Conservation (phyloP, 2,797 vertebrate species). For the Amblyopsis hoosieri region DNA sequence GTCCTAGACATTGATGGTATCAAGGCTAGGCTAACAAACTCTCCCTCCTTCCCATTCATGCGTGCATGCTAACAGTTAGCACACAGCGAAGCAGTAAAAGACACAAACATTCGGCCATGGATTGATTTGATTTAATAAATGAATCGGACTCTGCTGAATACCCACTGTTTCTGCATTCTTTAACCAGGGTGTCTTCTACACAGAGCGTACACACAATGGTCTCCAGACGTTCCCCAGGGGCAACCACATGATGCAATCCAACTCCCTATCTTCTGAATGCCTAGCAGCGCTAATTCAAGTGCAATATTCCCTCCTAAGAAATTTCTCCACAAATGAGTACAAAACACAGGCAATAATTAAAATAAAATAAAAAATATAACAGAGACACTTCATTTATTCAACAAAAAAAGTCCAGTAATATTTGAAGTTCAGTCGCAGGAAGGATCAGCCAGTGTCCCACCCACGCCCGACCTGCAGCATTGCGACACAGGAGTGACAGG, state of each 20-base stretch:
- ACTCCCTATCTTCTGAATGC: constrained; percentile 48
- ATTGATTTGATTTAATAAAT: constrained; percentile 78
- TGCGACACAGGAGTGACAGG: constrained; percentile 35
- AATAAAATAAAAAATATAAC: constrained; percentile 46
- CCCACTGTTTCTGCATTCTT: constrained; percentile 58
- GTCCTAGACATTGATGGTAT: no score
- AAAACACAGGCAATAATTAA: constrained; percentile 58
- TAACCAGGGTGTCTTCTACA: constrained; percentile 51
- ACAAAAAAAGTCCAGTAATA: constrained; percentile 36
- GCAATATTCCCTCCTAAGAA: constrained; percentile 55
- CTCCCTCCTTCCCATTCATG: no score
- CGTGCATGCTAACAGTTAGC: neutral
- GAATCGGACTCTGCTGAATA: constrained; percentile 64
- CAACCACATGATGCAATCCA: constrained; percentile 54
- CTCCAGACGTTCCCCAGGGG: constrained; percentile 53
- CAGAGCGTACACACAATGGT: constrained; percentile 51
- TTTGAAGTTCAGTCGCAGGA: constrained; percentile 39
- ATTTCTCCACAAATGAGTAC: constrained; percentile 47
- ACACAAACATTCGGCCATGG: constrained; percentile 51
- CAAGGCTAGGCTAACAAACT: no score
- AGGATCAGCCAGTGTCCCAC: constrained; percentile 30
- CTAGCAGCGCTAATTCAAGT: constrained; percentile 63
- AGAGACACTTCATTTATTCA: constrained; percentile 68
- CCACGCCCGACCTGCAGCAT: constrained; percentile 16
- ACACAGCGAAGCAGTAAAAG: constrained; percentile 38